These are phyloP conservation scores for Frankliniella intonsa DNA, from an alignment of 2,888 invertebrate genomes.

Conservation along the genomic window DNA sequence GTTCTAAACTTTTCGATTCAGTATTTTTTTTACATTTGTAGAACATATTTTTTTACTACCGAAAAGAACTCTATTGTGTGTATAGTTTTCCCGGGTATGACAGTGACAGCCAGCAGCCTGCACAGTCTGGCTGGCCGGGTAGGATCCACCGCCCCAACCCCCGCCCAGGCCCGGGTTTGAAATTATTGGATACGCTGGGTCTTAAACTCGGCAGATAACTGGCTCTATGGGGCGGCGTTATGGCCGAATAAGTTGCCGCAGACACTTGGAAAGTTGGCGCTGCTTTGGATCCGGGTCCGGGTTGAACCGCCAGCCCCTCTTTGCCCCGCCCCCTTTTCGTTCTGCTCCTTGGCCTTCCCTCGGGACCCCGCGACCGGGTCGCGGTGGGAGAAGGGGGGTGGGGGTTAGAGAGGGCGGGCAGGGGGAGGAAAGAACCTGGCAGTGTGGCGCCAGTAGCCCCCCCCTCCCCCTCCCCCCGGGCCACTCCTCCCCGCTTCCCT, in stretches of 20 bases:
- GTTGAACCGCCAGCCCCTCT: not conserved
- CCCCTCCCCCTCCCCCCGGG: not conserved
- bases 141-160: no score
- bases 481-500: not conserved
- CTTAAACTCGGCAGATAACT: not conserved
- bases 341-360: not conserved
- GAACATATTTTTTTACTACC: no score
- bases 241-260: constrained; percentile 19
- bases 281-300: not conserved
- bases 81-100: no score
- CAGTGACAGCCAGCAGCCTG: no score
- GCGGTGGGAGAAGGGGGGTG: no score
- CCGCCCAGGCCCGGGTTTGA: not conserved
- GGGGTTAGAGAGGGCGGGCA: not conserved
- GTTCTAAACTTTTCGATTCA: no score
- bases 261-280: constrained; percentile 21
- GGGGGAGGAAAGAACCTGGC: not conserved
- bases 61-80: no score
- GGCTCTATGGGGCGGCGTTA: constrained; percentile 4
- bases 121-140: no score
- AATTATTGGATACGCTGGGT: not conserved
- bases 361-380: not conserved
- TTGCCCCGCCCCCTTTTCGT: not conserved
- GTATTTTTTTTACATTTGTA: no score
- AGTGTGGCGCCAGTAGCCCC: not conserved